A percentile compares a stretch with the other conserved stretches of the same genome.
These are phyloP conservation scores for Mesitornis unicolor DNA, from an alignment of 2,113 vertebrate genomes.

Conservation along the genomic window DNA sequence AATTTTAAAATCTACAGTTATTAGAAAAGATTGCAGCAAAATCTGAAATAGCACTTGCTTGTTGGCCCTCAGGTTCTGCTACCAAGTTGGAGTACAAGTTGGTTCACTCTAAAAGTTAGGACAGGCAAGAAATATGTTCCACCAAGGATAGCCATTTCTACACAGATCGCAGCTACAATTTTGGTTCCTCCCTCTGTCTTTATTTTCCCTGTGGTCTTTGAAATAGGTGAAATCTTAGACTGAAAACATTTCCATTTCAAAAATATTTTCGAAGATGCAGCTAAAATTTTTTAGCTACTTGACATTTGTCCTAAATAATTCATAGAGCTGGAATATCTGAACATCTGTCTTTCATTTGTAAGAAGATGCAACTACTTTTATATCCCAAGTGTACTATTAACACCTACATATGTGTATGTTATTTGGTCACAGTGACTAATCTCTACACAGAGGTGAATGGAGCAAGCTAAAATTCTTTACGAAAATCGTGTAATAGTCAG, in stretches of 20 bases:
- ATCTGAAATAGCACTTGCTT: not conserved
- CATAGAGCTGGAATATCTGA: not conserved
- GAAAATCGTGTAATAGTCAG: not conserved
- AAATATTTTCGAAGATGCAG: not conserved
- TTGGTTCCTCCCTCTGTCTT: not conserved
- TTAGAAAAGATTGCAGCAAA: not conserved
- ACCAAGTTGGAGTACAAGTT: not conserved
- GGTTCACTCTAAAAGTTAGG: not conserved
- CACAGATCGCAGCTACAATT: not conserved
- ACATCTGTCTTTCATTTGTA: not conserved
- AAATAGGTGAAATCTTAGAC: not conserved
- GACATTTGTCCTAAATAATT: not conserved
- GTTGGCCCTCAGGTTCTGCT: not conserved
- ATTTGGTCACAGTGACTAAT: not conserved
- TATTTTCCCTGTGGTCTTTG: not conserved
- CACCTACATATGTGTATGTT: not conserved
- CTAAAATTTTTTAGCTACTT: not conserved
- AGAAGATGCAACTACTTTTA: not conserved
- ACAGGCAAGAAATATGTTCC: not conserved
- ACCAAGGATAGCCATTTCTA: not conserved
- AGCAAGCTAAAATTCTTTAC: not conserved
- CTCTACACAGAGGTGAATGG: rapidly evolving
- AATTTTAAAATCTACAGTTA: not conserved
- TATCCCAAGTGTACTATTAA: not conserved
- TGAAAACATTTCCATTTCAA: not conserved